Base-by-base conservation (phyloP, 2,797 vertebrate species). In the Sebastes aleutianus region DNA sequence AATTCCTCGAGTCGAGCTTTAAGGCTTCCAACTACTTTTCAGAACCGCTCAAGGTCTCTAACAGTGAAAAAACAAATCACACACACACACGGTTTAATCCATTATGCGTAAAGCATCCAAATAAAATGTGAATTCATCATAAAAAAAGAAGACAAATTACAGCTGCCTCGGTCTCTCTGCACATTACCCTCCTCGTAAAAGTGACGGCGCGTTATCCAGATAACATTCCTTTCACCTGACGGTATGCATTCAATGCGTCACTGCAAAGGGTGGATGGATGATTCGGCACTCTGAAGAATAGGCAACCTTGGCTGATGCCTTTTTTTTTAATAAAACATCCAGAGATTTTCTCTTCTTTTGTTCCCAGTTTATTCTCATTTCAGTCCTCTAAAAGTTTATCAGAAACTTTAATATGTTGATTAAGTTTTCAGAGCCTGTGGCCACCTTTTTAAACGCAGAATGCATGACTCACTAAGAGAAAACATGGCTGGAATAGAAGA, bases 191-290 rank as follows among this genome's bases (percentile, higher is more conserved):
- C 31, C 39, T 68, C 64, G 34, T 13, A 59, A 20, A 75, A 71
- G 69, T 18, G 14, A 72, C 59, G 8, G 47, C 3, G 36, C 10
- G 57, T 82, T 91, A 92, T 93, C 90, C 54, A 73, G 91, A 89
- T 89, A 80, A 89, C 93, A 94, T 93, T 94, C 93, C 93, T 89
- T 88, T 90, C 69, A 80, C 86, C 92, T 92, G 91, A 94, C 86
- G 68, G 76, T 26, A 91, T 74, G 84, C 66, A 67, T 85, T 82
- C 39, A 80, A 27, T 69, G 74, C 54, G 87, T 89, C 91, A 90
- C 80, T 14, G 59, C 50, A 9, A 72, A 39, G 70, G 70, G 74
- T 58, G 88, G 84, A 87, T 12, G 64, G 71, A 85, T 83, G 82
- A 87, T 78, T 69, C 26, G 4, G 20, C 68, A 57, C 59, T 16